phyloP scores from a whole-genome alignment of 1,140 invertebrate genomes.

The Diachasmimorpha longicaudata region DNA sequence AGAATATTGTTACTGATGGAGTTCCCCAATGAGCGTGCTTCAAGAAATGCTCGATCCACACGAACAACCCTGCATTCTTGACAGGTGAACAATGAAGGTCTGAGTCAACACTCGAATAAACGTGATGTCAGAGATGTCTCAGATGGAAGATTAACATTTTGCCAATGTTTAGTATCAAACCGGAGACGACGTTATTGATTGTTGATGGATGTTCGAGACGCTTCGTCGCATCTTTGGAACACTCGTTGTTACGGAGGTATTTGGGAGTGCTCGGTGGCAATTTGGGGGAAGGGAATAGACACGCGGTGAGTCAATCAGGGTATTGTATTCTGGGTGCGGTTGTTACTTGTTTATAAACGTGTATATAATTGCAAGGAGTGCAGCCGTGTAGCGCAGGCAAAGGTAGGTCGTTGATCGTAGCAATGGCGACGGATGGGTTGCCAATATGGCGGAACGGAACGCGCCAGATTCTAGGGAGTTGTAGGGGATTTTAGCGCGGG shows the following conservation, averaged over 20 bases:
- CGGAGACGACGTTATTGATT: background rate
- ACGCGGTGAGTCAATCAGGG: background rate
- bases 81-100: conserved; percentile 5
- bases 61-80: background rate
- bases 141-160: background rate
- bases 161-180: background rate
- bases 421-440: background rate
- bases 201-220: background rate
- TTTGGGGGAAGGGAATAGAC: background rate
- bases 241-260: background rate
- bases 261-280: background rate
- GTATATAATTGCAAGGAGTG: background rate
- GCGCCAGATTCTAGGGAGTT: too few species aligned
- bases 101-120: conserved; percentile 7
- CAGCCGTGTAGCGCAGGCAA: background rate
- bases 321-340: background rate
- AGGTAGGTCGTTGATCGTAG: background rate
- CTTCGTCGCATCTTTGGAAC: background rate
- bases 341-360: background rate
- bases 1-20: background rate
- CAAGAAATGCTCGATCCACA: background rate
- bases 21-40: background rate
- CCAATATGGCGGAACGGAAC: too few species aligned
- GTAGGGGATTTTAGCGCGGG: too few species aligned
- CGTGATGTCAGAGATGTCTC: conserved; percentile 10